These are phyloP conservation scores for Ambastaia sidthimunki DNA, from an alignment of 2,797 vertebrate genomes.

Conservation along the genomic window DNA sequence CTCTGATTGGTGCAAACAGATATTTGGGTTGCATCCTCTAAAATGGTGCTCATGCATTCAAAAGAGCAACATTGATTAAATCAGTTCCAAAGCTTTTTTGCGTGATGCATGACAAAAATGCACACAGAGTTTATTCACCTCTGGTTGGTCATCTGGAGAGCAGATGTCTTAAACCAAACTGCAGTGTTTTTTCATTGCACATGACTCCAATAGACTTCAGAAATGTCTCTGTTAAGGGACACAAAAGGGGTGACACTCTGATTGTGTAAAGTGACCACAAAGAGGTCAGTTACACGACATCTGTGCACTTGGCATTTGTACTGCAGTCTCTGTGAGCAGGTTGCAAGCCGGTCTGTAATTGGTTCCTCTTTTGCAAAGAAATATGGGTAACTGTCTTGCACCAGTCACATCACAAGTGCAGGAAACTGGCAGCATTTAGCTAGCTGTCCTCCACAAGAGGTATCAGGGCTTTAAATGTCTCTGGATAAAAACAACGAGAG, in stretches of 20 bases:
- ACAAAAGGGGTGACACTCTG: background rate
- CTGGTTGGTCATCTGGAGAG: slow-evolving; percentile 2
- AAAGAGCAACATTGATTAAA: slow-evolving; percentile 66
- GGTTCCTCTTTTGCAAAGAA: slow-evolving; percentile 36
- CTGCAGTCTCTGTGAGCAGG: slow-evolving; percentile 19
- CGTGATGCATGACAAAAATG: slow-evolving; percentile 20
- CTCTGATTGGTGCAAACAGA: slow-evolving; percentile 71
- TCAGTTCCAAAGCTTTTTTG: slow-evolving; percentile 50
- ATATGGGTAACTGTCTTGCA: slow-evolving; percentile 44
- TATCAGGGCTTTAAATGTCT: slow-evolving; percentile 34
- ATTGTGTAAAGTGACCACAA: slow-evolving; percentile 22
- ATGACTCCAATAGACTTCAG: background rate
- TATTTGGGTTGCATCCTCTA: slow-evolving; percentile 69
- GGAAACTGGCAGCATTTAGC: slow-evolving; percentile 38
- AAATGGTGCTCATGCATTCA: slow-evolving; percentile 59
- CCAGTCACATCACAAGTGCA: slow-evolving; percentile 32
- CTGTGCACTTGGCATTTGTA: slow-evolving; percentile 39
- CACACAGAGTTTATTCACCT: background rate
- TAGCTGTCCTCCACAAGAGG: slow-evolving; percentile 33
- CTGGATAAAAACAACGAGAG: background rate
- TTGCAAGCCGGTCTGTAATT: slow-evolving; percentile 36
- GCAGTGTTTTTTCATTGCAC: background rate
- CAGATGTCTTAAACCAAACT: background rate
- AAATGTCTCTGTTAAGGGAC: slow-evolving; percentile 20
- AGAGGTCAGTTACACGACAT: slow-evolving; percentile 10